Conservation (phyloP, 2,888 invertebrate species). For the Punctoribates punctum region DNA sequence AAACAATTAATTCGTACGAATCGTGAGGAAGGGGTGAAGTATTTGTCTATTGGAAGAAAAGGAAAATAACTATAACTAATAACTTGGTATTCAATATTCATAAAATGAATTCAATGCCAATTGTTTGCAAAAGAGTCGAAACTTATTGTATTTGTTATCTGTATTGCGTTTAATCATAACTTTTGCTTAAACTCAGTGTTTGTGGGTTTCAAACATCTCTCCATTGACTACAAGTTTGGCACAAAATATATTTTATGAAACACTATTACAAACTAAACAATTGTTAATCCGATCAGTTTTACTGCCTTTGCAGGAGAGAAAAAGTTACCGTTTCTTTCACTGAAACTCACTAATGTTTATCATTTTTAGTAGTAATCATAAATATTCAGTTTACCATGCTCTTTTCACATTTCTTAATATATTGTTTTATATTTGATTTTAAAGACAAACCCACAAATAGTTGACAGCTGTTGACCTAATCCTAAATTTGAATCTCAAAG, state of each 20-base stretch:
- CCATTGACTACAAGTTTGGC: not conserved
- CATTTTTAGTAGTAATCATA: too few species aligned
- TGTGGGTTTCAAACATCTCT: not conserved
- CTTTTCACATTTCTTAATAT: too few species aligned
- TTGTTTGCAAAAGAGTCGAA: not conserved
- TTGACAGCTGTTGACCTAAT: too few species aligned
- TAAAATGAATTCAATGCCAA: not conserved
- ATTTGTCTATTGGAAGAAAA: not conserved
- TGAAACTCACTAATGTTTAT: too few species aligned
- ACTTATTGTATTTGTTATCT: not conserved
- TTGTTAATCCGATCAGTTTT: conserved; percentile 8
- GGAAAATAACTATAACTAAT: not conserved
- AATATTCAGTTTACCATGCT: too few species aligned
- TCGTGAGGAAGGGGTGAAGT: conserved; percentile 16
- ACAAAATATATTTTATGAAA: not conserved
- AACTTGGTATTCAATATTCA: not conserved
- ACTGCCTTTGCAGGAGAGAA: not conserved
- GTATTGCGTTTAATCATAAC: not conserved
- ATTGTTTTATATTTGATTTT: too few species aligned
- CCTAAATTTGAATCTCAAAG: too few species aligned
- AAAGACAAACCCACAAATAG: too few species aligned
- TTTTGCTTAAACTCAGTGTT: not conserved
- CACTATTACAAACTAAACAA: not conserved
- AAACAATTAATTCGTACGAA: not conserved
- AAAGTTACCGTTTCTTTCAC: not conserved